A percentile compares a stretch with the other conserved stretches of the same genome.
Evolutionary conservation across 2,888 invertebrate genomes (phyloP).

Genomic region (Phalera bucephala): DNA sequence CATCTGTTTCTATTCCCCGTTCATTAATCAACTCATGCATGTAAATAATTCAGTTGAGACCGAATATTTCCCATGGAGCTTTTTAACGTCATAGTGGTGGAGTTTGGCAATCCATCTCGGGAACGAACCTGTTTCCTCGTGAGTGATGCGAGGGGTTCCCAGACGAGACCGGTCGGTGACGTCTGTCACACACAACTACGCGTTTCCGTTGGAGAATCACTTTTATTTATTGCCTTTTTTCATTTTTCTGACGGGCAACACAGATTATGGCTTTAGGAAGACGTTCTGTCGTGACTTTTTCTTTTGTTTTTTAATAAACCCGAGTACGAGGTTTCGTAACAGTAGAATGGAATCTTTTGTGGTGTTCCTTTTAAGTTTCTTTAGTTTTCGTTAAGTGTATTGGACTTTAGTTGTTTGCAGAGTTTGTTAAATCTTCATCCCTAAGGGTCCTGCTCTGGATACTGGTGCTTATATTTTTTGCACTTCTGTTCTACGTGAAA

Average conservation of each 20-base stretch:
- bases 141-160: slow-evolving; percentile 17
- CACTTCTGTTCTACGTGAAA: no score
- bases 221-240: slow-evolving; percentile 54
- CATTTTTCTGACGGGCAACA: slow-evolving; percentile 37
- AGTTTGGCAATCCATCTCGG: slow-evolving; percentile 22
- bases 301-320: slow-evolving; percentile 17
- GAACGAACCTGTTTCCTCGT: slow-evolving; percentile 26
- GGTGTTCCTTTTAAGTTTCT: slow-evolving; percentile 15
- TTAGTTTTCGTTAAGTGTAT: slow-evolving; percentile 17
- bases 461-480: no score
- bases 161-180: slow-evolving; percentile 30
- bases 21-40: slow-evolving; percentile 6
- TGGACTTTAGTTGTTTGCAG: slow-evolving; percentile 14
- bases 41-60: slow-evolving; percentile 14
- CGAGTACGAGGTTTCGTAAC: slow-evolving; percentile 20
- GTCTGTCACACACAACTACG: slow-evolving; percentile 49
- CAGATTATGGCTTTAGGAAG: slow-evolving; percentile 24
- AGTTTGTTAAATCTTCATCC: no score
- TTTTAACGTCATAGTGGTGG: slow-evolving; percentile 10
- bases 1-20: slow-evolving; percentile 1
- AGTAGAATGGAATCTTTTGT: slow-evolving; percentile 15
- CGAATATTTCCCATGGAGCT: slow-evolving; percentile 13
- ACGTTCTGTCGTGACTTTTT: slow-evolving; percentile 14
- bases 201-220: slow-evolving; percentile 47
- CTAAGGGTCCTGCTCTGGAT: no score